Evolutionary conservation across 2,888 invertebrate genomes (phyloP), one percentile per base, ranked within the genome.

Genomic region (Lepidonotus clava): DNA sequence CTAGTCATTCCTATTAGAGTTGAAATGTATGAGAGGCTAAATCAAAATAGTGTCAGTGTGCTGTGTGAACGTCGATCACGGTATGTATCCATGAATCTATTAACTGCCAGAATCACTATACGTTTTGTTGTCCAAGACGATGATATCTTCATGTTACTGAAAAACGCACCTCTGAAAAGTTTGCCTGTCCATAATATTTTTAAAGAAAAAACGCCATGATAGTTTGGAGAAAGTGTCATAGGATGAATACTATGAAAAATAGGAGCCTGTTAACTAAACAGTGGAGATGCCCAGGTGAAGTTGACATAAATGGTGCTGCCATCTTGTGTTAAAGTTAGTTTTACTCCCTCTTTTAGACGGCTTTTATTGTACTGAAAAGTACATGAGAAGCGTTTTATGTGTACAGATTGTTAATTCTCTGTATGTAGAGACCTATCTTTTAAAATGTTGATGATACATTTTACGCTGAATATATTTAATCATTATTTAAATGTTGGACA

Each of bases 291-390:
- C 61, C 11, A 28, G 61, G 2, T 2, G 28, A 28, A 28, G 61
- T 61, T 11, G 61, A 61, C 61, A 61, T n/a, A 11, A 61, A 61
- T 61, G 61, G 61, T 61, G 61, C 61, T 61, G 61, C 61, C 61
- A 61, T 61, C 61, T 4, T 61, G 61, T 61, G 28, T 61, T 28
- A 61, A 61, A n/a, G 11, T 61, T n/a, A 61, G 24, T 18, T 61
- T 61, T 24, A n/a, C 28, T 61, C 28, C 24, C 2, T 61, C 28
- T 28, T 28, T 61, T 28, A 28, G n/a, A n/a, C n/a, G n/a, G n/a
- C n/a, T n/a, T n/a, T 28, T 24, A n/a, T 32, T n/a, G 28, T 28
- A 53, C 53, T 53, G 53, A 53, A n/a, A 53, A 53, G 2, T n/a
- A 53, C n/a, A n/a, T 53, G n/a, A 53, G 18, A 53, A n/a, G 53